Base-by-base conservation (phyloP, 30 jellyfish, hydroid and myxozoan genomes). In the Phacellophora camtschatica region DNA sequence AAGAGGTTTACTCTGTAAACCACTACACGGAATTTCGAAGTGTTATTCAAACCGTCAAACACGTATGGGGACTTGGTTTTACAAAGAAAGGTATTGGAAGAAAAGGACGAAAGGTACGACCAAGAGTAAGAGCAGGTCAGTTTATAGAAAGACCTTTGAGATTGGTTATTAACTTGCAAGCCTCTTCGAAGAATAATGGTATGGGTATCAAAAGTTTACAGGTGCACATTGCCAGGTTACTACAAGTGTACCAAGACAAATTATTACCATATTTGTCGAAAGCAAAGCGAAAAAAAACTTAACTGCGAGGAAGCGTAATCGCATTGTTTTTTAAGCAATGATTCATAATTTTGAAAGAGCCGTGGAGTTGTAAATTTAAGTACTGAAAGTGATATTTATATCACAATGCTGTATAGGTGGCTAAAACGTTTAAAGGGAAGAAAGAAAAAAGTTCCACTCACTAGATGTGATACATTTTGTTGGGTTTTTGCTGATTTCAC, bases 21-120 rank as follows among this genome's bases (percentile, higher is more conserved):
- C 86, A 84, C 85, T 80, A 84, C 78, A 87, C 94, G 15, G 97
- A 84, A 64, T 91, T 91, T 55, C 84, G 88, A 72, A 85, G 97
- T 43, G 74, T 63, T 0, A 72, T 66, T 29, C 42, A 79, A 11
- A 66, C 87, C 1, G 94, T 88, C 5, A 69, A 61, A 13, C 32
- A 42, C 19, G 29, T 34, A 29, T 71, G 95, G 82, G 87, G 96
- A 33, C 94, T 91, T 30, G 98, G 94, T 5, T 91, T 91, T 49
- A 82, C 95, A 31, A 72, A 74, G 48, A 58, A 54, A 22, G 98
- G 98, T 20, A 22, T 13, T 11, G 98, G 96, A n/a, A 87, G 98
- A 33, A 77, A 71, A 20, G 95, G 87, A 33, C 32, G 83, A 69
- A 66, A 66, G 19, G 95, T 83, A n/a, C 59, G 71, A 28, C 84